Evolutionary conservation across 1,140 invertebrate genomes (phyloP), one percentile per base, ranked within the genome.

Genomic region (Drosophila miranda): DNA sequence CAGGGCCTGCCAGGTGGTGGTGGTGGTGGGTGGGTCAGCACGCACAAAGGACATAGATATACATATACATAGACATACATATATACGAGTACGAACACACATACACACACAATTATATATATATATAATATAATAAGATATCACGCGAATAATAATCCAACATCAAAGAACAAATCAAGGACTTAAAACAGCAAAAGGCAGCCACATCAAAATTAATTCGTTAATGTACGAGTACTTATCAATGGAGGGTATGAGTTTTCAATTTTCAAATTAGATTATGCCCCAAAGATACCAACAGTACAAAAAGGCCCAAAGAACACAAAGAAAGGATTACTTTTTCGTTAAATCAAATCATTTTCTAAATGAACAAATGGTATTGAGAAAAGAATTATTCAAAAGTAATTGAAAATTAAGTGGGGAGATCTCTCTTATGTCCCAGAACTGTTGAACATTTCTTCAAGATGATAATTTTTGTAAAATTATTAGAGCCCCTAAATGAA

Each of bases 1-100:
- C 66, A 38, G 62, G 34, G 91, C 93, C 91, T 93, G 89, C 55
- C 57, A 49, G 30, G 30, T 11, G 3, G 30, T 3, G 9, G 9
- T 34, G 30, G 30, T 34, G 30, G 34, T 34, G 34, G 34, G 34
- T 38, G 34, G 34, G 34, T 38, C 51, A 60, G 38, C 52, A 53
- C 41, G 62, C 72, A 64, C 42, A 62, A 43, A 51, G 63, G 63
- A 76, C 52, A 63, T 82, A 68, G 61, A 69, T 54, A 72, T 70
- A 70, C 64, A 68, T 68, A 68, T 3, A 41, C 66, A 68, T 64
- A 68, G 63, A 30, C 66, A 68, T 68, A 68, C 51, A 63, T 30
- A 41, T 53, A 69, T 64, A 69, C 49, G 34, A 13, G 34, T 69
- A 14, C 50, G 56, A 56, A 69, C 63, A 69, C 23, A 43, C 66